Conservation (phyloP, 1,140 invertebrate species). For the Battus philenor region DNA sequence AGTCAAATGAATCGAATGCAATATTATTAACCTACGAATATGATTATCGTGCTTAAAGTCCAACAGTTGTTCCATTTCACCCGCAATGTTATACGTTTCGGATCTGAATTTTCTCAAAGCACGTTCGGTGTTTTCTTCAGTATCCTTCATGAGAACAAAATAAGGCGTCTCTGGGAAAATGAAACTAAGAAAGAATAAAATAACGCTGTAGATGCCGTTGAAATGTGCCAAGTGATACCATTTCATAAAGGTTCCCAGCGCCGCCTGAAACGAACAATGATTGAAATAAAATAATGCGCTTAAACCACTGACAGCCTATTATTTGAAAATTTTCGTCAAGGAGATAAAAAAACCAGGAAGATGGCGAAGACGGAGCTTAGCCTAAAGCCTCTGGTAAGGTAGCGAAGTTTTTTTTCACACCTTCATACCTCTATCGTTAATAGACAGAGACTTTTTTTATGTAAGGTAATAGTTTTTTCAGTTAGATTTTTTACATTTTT, state of each 20-base stretch:
- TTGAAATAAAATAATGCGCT: no score
- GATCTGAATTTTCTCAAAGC: slow-evolving; percentile 29
- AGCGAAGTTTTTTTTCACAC: no score
- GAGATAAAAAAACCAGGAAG: no score
- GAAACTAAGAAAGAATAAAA: slow-evolving; percentile 24
- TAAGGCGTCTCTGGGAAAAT: slow-evolving; percentile 50
- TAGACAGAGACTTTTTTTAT: no score
- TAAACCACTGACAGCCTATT: no score
- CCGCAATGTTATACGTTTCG: slow-evolving; percentile 26
- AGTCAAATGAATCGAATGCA: slow-evolving; percentile 12
- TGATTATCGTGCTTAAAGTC: slow-evolving; percentile 40
- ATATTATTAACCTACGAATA: slow-evolving; percentile 35
- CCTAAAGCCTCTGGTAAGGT: no score
- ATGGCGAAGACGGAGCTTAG: no score
- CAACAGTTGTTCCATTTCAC: slow-evolving; percentile 34
- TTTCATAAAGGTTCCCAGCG: slow-evolving; percentile 26
- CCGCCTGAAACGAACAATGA: slow-evolving; percentile 45
- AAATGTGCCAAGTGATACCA: slow-evolving; percentile 35
- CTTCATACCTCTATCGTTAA: no score
- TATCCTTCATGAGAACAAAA: slow-evolving; percentile 31
- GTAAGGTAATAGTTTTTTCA: no score
- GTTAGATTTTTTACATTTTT: no score
- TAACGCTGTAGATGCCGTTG: slow-evolving; percentile 19
- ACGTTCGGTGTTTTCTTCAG: slow-evolving; percentile 20
- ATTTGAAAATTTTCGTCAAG: no score